Evolutionary conservation across 1,140 invertebrate species (phyloP).

Genomic region (Episyrphus balteatus): DNA sequence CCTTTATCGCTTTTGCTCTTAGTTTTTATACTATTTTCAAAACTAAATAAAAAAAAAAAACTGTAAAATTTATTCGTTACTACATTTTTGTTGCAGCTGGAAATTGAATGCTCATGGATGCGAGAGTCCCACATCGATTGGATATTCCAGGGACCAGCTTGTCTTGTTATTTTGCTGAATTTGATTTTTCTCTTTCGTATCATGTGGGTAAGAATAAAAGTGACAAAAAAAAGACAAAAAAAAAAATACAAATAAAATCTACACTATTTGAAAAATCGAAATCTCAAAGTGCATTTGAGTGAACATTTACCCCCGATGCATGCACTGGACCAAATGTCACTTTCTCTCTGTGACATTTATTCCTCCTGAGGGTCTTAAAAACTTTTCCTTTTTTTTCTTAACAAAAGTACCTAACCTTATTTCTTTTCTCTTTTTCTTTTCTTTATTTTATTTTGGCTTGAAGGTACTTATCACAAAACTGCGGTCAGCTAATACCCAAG

Average conservation of each 20-base stretch:
- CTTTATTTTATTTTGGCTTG: neutral
- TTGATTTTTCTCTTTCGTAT: conserved; percentile 79
- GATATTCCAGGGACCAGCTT: conserved; percentile 65
- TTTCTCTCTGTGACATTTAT: no score
- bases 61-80: no score
- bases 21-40: no score
- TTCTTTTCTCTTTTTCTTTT: no score
- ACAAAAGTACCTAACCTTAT: no score
- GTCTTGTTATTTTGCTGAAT: conserved; percentile 65
- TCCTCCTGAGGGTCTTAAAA: no score
- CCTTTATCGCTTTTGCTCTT: no score
- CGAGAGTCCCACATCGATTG: conserved; percentile 61
- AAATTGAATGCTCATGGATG: conserved; percentile 57
- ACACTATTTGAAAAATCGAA: neutral
- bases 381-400: no score
- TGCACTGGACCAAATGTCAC: neutral
- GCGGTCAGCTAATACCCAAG: conserved; percentile 69
- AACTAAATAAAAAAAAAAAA: no score
- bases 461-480: conserved; percentile 86
- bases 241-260: neutral
- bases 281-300: neutral
- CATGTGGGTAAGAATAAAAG: conserved; percentile 68
- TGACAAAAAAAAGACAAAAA: neutral
- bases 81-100: conserved; percentile 12
- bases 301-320: no score